phyloP scores from a whole-genome alignment of 2,113 vertebrate species.

The Saguinus midas region DNA sequence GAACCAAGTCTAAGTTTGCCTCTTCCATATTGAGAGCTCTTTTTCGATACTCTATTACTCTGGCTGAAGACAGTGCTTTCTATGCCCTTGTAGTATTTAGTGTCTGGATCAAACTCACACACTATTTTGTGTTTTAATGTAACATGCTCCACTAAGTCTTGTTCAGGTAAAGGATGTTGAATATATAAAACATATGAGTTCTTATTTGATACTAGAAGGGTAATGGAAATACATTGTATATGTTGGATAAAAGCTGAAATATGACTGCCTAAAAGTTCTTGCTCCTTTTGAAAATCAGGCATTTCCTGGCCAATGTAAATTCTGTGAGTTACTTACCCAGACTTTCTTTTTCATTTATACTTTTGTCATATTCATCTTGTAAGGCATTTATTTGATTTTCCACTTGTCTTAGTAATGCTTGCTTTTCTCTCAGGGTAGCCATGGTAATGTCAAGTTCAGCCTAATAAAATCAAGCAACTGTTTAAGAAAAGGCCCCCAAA shows the following conservation, averaged over 20 bases:
- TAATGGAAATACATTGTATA: not conserved
- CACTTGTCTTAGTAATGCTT: constrained; percentile 85
- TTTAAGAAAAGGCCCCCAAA: not conserved
- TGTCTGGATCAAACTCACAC: not conserved
- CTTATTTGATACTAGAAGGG: not conserved
- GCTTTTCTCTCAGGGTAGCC: constrained; percentile 86
- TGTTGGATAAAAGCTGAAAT: not conserved
- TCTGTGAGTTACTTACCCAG: constrained; percentile 80
- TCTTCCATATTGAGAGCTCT: not conserved
- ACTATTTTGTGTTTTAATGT: not conserved
- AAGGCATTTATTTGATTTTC: constrained; percentile 86
- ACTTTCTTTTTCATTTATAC: constrained; percentile 86
- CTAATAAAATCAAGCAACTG: constrained; percentile 73
- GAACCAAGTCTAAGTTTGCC: not conserved
- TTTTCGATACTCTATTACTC: not conserved
- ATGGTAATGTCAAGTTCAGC: constrained; percentile 87
- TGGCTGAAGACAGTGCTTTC: not conserved
- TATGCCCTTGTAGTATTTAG: not conserved
- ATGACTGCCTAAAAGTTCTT: not conserved
- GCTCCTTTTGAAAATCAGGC: not conserved
- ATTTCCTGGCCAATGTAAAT: not conserved
- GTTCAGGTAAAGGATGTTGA: not conserved
- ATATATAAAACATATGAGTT: not conserved
- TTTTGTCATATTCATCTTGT: constrained; percentile 87
- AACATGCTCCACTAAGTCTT: not conserved